Percentiles rank a stretch among this genome's conserved stretches.
Conservation (phyloP, 2,888 invertebrate genomes). For the Ennomos quercinarius region DNA sequence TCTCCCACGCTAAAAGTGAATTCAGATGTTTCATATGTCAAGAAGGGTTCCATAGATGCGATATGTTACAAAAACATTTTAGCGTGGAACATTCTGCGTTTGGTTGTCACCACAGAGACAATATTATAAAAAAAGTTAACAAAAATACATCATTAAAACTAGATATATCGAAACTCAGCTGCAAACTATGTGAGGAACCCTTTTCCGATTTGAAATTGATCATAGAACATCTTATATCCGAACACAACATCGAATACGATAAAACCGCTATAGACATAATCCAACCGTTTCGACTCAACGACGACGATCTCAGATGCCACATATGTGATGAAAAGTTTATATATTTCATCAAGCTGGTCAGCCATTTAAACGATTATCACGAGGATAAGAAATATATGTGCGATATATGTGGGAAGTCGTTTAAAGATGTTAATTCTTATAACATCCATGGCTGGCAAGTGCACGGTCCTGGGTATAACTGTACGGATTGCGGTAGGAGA, state of each 20-base stretch:
- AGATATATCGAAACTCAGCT: slow-evolving; percentile 42
- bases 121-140: slow-evolving; percentile 41
- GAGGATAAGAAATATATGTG: slow-evolving; percentile 28
- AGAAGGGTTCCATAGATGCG: slow-evolving; percentile 43
- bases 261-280: slow-evolving; percentile 12
- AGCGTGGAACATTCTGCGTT: slow-evolving; percentile 9
- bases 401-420: slow-evolving; percentile 32
- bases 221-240: slow-evolving; percentile 41
- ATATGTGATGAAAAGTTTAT: slow-evolving; percentile 30
- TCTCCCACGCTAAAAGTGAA: slow-evolving; percentile 54
- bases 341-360: slow-evolving; percentile 30
- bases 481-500: slow-evolving; percentile 49
- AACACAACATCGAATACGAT: slow-evolving; percentile 35
- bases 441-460: slow-evolving; percentile 20
- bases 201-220: slow-evolving; percentile 39
- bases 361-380: slow-evolving; percentile 31
- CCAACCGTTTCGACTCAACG: slow-evolving; percentile 35
- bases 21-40: slow-evolving; percentile 58
- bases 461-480: slow-evolving; percentile 41
- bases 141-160: slow-evolving; percentile 40
- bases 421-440: slow-evolving; percentile 17
- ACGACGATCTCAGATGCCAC: slow-evolving; percentile 24
- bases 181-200: slow-evolving; percentile 40
- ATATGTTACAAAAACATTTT: slow-evolving; percentile 34
- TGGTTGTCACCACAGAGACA: slow-evolving; percentile 9